Evolutionary conservation across 2,888 invertebrate genomes (phyloP).

Genomic region (Graphium colonna): DNA sequence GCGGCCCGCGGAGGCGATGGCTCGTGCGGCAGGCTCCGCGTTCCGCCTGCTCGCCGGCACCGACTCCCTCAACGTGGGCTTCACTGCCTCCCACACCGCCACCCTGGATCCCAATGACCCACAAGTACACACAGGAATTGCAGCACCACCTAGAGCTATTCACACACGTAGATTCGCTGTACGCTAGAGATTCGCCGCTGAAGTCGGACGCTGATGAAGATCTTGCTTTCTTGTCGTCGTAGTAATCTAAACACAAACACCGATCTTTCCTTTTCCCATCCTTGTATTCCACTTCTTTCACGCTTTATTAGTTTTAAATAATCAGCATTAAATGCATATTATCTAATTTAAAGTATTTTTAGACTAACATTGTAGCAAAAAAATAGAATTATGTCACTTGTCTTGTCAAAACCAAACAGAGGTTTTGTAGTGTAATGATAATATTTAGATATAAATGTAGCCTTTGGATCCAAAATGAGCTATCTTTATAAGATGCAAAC

Average conservation of each 20-base stretch:
- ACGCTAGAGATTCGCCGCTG: constrained; percentile 20
- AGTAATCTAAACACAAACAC: not conserved
- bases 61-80: constrained; percentile 86
- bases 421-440: not conserved
- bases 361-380: not conserved
- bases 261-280: not conserved
- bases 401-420: too few species aligned
- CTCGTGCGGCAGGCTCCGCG: constrained; percentile 88
- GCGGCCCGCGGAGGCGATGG: constrained; percentile 90
- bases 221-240: not conserved
- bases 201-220: constrained; percentile 26
- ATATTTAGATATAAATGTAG: not conserved
- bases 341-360: not conserved
- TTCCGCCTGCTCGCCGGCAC: constrained; percentile 88
- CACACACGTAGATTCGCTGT: constrained; percentile 25
- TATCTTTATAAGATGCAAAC: too few species aligned
- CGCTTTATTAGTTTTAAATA: not conserved
- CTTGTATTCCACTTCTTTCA: not conserved
- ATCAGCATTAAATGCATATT: too few species aligned
- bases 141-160: constrained; percentile 43
- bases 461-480: too few species aligned
- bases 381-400: too few species aligned
- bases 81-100: constrained; percentile 82
- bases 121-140: constrained; percentile 62
- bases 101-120: constrained; percentile 74